Evolutionary conservation across 2,888 invertebrate species (phyloP).

Genomic region (Periphyllus acericola): DNA sequence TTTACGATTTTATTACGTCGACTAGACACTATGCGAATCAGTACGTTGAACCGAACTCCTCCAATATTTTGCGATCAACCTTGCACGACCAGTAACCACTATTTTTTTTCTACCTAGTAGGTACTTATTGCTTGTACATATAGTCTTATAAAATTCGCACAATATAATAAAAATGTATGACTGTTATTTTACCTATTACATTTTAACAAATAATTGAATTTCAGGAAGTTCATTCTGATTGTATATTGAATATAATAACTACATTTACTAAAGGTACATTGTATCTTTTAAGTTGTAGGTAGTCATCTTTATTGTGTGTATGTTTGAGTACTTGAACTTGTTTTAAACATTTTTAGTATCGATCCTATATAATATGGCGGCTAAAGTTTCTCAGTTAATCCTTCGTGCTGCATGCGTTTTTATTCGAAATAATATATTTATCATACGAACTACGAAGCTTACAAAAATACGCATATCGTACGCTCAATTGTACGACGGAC

Average conservation of each 20-base stretch:
- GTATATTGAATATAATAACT: neutral
- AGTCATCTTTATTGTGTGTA: neutral
- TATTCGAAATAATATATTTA: constrained; percentile 2
- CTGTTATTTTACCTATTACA: neutral
- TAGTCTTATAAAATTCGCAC: neutral
- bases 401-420: neutral
- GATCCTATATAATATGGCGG: neutral
- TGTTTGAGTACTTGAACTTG: neutral
- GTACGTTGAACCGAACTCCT: constrained; percentile 20
- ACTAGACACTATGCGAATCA: neutral
- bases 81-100: neutral
- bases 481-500: neutral
- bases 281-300: neutral
- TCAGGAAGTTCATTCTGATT: neutral
- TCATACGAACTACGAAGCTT: neutral
- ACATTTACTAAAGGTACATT: neutral
- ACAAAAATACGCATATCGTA: neutral
- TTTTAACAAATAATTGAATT: neutral
- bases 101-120: neutral
- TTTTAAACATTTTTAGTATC: neutral
- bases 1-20: constrained; percentile 1
- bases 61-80: neutral
- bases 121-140: neutral
- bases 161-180: neutral
- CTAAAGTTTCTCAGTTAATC: neutral